phyloP scores from a whole-genome alignment of 2,797 vertebrate species.

The Emys orbicularis region DNA sequence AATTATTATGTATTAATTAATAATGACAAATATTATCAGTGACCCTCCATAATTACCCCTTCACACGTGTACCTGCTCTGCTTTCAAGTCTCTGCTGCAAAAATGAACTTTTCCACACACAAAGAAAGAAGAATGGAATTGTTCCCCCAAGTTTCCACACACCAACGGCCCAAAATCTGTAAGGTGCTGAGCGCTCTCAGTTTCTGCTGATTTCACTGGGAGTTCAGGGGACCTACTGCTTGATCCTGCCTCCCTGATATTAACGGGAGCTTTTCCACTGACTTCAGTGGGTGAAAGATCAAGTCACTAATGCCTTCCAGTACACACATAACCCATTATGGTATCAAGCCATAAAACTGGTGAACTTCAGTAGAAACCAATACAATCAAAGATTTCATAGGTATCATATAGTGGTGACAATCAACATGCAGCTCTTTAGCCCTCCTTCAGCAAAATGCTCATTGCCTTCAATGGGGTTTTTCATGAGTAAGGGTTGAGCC shows the following conservation, averaged over 20 bases:
- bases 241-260: not conserved
- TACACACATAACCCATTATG: not conserved
- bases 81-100: not conserved
- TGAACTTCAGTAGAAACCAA: not conserved
- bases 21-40: not conserved
- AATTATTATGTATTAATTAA: not conserved
- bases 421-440: not conserved
- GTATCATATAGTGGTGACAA: fast-evolving
- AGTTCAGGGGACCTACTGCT: constrained; percentile 45
- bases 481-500: not conserved
- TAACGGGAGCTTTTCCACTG: not conserved
- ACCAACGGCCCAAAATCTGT: not conserved
- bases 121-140: fast-evolving
- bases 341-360: not conserved
- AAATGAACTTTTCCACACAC: not conserved
- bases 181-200: not conserved
- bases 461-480: fast-evolving
- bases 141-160: not conserved
- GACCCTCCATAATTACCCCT: not conserved
- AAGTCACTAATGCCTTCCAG: fast-evolving
- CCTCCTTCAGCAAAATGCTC: not conserved
- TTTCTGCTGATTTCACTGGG: not conserved
- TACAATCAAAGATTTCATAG: not conserved
- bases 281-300: not conserved
- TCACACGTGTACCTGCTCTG: not conserved